Evolutionary conservation across 2,113 vertebrate species (phyloP), one percentile per base, ranked within the genome.

Genomic region (Cygnus atratus): DNA sequence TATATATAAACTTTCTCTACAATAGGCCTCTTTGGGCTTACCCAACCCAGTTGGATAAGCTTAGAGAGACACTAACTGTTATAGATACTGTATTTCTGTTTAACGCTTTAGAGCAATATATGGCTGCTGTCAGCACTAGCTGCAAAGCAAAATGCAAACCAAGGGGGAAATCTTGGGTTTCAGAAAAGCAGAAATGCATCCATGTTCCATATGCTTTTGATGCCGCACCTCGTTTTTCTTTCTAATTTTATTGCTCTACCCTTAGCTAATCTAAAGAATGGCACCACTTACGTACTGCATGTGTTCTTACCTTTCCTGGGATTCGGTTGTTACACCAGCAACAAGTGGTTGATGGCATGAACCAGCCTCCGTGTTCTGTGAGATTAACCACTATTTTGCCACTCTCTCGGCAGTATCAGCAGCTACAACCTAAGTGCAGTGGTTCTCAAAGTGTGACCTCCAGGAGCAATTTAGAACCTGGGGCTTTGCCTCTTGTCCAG

Each of bases 51-150:
- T 99, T 99, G 99, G 99, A 96, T 98, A 99, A 98, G 99, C 99
- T 98, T 98, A 97, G 99, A 94, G 98, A 99, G 99, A 97, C 96
- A 84, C 97, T 98, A 98, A 98, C 98, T 98, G 98, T 98, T 98
- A 97, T 98, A 98, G 98, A 98, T 98, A 96, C 96, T 95, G 96
- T 98, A 97, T 93, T 98, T 98, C 98, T 98, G 98, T 98, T 99
- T 98, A 98, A 97, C 94, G 98, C 98, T 98, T 97, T 98, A 98
- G 98, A 98, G 91, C 96, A 93, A 97, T 97, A 97, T 98, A 98
- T 98, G 98, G 99, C 99, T 99, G 99, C 99, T 99, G 99, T 98
- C 98, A 99, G 98, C 99, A 98, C 99, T 99, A 99, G 99, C 99
- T 99, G 98, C 98, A 98, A 98, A 99, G 99, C 98, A 98, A 98